phyloP scores from a whole-genome alignment of 2,797 vertebrate genomes.

The Ispidina lecontei region DNA sequence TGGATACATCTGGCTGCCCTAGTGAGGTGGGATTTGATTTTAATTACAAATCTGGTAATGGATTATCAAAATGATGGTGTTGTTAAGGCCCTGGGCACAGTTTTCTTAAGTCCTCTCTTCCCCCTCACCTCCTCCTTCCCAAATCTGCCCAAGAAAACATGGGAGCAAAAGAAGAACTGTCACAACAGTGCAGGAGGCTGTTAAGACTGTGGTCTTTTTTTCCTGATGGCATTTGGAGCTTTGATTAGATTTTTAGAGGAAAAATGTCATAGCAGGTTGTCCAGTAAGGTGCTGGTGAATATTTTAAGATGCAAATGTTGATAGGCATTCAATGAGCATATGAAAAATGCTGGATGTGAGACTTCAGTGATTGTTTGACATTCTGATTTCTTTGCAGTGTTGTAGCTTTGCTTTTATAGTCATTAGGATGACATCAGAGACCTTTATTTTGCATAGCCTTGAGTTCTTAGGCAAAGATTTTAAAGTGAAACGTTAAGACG shows the following conservation, averaged over 20 bases:
- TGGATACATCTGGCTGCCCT: neutral
- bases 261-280: neutral
- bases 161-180: neutral
- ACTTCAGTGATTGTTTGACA: neutral
- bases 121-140: neutral
- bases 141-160: neutral
- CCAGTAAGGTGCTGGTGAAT: neutral
- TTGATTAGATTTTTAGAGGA: constrained; percentile 22
- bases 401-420: neutral
- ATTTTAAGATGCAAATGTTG: neutral
- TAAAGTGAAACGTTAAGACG: neutral
- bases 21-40: constrained; percentile 49
- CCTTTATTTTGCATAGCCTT: constrained; percentile 35
- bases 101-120: neutral
- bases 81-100: neutral
- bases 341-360: neutral
- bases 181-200: neutral
- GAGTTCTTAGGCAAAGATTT: constrained; percentile 32
- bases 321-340: fast-evolving
- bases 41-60: constrained; percentile 35
- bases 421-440: neutral
- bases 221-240: neutral
- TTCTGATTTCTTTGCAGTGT: neutral
- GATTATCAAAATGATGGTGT: constrained; percentile 26
- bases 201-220: constrained; percentile 29